phyloP scores from a whole-genome alignment of 1,140 invertebrate genomes.

The Anastrepha ludens region DNA sequence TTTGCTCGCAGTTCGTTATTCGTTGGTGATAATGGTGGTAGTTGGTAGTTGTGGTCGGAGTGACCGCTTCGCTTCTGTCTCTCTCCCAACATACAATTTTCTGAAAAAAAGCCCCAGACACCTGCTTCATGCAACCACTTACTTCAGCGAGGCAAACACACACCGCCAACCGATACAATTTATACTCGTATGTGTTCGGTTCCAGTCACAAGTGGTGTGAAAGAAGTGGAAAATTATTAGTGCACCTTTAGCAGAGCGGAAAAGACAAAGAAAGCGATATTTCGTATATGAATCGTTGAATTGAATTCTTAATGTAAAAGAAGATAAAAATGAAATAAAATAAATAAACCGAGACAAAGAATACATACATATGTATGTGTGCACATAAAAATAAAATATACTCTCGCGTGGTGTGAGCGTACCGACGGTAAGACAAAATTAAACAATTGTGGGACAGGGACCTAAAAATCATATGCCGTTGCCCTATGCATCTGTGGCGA shows the following conservation, averaged over 20 bases:
- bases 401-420: neutral
- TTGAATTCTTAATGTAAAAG: slow-evolving; percentile 14
- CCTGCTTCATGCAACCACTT: neutral
- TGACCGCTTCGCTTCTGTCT: too few relatives aligned
- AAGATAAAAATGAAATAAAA: neutral
- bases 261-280: slow-evolving; percentile 4
- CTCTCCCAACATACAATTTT: too few relatives aligned
- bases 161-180: neutral
- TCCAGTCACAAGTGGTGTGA: neutral
- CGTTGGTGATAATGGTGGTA: too few relatives aligned
- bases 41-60: too few relatives aligned
- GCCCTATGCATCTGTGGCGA: too few relatives aligned
- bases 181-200: neutral
- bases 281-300: neutral
- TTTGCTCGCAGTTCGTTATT: too few relatives aligned
- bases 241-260: neutral
- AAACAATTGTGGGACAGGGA: too few relatives aligned
- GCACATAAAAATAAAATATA: neutral
- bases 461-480: too few relatives aligned
- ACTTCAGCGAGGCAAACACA: neutral
- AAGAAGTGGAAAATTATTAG: neutral
- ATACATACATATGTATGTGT: neutral
- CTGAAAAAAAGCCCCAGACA: neutral
- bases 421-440: too few relatives aligned
- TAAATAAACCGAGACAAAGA: too few relatives aligned